A percentile compares a stretch with the other conserved stretches of the same genome.
Evolutionary conservation across 2,888 invertebrate genomes (phyloP).

Genomic region (Tuberolachnus salignus): DNA sequence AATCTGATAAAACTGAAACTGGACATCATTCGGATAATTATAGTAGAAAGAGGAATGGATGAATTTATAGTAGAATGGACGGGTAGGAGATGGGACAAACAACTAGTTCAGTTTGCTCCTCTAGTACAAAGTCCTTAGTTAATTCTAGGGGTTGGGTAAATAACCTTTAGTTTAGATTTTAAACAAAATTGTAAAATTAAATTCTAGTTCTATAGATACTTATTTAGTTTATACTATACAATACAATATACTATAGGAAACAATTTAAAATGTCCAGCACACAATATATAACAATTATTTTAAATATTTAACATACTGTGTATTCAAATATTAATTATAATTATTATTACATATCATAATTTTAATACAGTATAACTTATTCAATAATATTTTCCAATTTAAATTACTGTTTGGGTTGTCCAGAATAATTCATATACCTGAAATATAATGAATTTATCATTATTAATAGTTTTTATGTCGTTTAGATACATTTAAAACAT

Average conservation of each 20-base stretch:
- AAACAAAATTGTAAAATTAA: too few species aligned
- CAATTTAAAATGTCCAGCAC: not conserved
- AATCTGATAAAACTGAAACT: too few species aligned
- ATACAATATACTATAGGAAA: not conserved
- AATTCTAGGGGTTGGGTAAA: too few species aligned
- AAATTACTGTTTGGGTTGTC: not conserved
- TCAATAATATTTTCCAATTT: not conserved
- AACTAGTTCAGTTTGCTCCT: too few species aligned
- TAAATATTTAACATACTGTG: not conserved
- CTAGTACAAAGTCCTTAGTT: too few species aligned
- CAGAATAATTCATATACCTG: not conserved
- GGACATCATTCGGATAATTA: too few species aligned
- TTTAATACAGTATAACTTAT: not conserved
- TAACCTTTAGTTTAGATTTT: too few species aligned
- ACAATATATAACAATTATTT: not conserved
- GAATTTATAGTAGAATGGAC: too few species aligned
- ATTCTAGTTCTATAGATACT: not conserved
- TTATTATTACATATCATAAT: not conserved
- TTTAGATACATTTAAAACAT: too few species aligned
- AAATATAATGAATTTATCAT: constrained; percentile 10
- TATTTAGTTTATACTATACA: not conserved
- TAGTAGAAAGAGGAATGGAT: too few species aligned
- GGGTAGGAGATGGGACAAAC: too few species aligned
- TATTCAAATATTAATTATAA: too few species aligned
- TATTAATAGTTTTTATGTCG: not conserved